phyloP scores from a whole-genome alignment of 2,113 vertebrate genomes.

The Lipophrys pholis region DNA sequence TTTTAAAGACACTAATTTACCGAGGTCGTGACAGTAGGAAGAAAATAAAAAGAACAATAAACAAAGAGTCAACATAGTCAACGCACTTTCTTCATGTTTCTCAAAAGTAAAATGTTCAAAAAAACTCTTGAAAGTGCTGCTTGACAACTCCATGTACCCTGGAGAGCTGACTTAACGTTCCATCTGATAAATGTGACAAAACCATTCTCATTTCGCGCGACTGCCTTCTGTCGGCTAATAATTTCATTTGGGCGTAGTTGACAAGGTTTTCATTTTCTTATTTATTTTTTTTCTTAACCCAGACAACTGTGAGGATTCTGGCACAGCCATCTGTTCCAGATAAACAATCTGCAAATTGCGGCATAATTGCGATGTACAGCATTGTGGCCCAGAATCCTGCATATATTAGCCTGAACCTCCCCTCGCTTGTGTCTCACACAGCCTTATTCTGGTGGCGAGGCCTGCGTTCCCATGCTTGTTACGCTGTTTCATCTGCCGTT shows the following conservation, averaged over 20 bases:
- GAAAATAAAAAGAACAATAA: too few species aligned
- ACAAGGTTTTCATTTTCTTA: neutral
- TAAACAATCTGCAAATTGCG: too few species aligned
- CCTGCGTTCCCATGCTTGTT: constrained; percentile 29
- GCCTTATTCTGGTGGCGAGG: constrained; percentile 13
- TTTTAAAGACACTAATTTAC: too few species aligned
- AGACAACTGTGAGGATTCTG: constrained; percentile 1
- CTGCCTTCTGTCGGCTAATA: constrained; percentile 6
- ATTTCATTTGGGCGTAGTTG: constrained; percentile 11
- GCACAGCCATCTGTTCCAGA: too few species aligned
- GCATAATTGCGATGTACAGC: neutral
- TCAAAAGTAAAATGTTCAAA: neutral
- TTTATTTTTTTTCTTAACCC: neutral
- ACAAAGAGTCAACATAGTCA: too few species aligned
- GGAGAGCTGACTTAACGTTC: constrained; percentile 10
- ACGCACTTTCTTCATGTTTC: constrained; percentile 11
- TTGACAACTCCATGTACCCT: neutral
- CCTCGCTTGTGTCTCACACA: neutral
- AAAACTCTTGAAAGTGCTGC: constrained; percentile 8
- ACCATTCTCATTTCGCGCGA: neutral
- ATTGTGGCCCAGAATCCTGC: neutral
- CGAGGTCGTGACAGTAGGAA: too few species aligned
- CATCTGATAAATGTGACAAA: constrained; percentile 3
- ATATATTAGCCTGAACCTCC: constrained; percentile 3
- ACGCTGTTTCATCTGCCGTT: constrained; percentile 21